Conservation (phyloP, 2,113 vertebrate genomes). For the Pedionomus torquatus region DNA sequence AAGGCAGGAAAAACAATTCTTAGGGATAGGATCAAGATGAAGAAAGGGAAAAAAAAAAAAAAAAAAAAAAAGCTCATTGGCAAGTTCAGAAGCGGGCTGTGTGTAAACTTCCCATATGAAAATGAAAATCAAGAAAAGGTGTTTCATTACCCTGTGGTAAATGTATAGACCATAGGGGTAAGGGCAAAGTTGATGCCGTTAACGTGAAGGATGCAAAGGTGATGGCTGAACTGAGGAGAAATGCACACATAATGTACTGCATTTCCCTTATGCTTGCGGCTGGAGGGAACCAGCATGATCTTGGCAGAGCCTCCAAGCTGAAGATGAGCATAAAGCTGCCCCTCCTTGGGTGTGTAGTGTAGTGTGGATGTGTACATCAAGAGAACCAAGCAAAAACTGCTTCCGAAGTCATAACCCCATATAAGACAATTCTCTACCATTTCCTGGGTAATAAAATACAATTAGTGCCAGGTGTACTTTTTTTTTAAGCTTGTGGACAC, state of each 20-base stretch:
- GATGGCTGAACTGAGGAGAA: background rate
- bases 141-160: background rate
- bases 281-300: background rate
- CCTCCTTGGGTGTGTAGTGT: fast-evolving
- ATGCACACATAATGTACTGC: background rate
- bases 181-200: background rate
- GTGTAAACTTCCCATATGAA: background rate
- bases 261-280: background rate
- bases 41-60: too few species aligned
- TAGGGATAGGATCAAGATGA: background rate
- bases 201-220: background rate
- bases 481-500: background rate
- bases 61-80: background rate
- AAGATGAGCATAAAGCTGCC: background rate
- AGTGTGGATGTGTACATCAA: background rate
- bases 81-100: background rate
- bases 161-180: background rate
- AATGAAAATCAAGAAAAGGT: background rate
- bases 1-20: background rate
- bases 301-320: background rate
- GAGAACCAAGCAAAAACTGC: background rate
- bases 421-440: background rate
- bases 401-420: background rate
- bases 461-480: background rate
- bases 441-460: background rate